These are phyloP conservation scores for Pedionomus torquatus DNA, from an alignment of 2,113 vertebrate species.

Conservation along the genomic window DNA sequence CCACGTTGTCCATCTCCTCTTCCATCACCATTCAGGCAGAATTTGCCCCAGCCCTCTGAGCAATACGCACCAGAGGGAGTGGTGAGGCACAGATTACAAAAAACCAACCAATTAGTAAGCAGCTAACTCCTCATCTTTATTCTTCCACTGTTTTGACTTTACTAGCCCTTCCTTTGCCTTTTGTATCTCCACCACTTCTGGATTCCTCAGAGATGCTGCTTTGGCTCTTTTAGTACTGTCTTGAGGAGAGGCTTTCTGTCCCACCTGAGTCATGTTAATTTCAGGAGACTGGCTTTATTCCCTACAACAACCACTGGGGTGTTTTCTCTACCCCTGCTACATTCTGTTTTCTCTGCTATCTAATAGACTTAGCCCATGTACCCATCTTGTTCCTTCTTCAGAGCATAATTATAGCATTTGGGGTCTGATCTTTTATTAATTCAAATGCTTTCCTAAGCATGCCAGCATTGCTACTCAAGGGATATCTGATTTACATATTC, in stretches of 20 bases:
- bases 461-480: constrained; percentile 28
- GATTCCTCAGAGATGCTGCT: not conserved
- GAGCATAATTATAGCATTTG: constrained; percentile 11
- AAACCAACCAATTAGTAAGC: accelerated
- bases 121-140: accelerated
- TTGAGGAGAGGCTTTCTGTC: not conserved
- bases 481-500: constrained; percentile 51
- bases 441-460: constrained; percentile 34
- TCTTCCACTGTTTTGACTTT: not conserved
- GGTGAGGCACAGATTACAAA: accelerated
- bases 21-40: not conserved
- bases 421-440: constrained; percentile 58
- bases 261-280: not conserved
- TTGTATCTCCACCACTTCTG: not conserved
- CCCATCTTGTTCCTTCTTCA: not conserved
- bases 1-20: not conserved
- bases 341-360: not conserved
- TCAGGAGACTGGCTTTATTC: not conserved
- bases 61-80: accelerated
- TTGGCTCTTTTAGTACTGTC: not conserved
- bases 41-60: not conserved
- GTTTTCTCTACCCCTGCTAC: not conserved
- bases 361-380: not conserved
- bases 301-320: not conserved
- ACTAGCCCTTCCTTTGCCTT: not conserved